These are phyloP conservation scores for Cydia fagiglandana DNA, from an alignment of 1,140 invertebrate species.

Conservation along the genomic window DNA sequence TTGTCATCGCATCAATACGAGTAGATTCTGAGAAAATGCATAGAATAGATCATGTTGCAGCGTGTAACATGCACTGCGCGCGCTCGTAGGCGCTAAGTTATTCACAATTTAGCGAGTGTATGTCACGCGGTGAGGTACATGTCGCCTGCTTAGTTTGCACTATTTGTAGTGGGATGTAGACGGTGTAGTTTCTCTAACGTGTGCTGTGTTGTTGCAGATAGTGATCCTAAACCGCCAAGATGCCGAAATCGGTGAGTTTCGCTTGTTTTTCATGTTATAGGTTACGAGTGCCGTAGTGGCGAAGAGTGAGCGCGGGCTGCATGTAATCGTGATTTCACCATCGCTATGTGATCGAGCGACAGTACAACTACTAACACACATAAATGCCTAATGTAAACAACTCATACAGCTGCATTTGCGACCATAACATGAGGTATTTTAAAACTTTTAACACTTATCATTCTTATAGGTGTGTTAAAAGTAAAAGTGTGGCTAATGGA, in stretches of 20 bases:
- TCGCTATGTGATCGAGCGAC: conserved; percentile 62
- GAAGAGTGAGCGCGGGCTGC: conserved; percentile 34
- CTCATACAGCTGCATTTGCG: conserved; percentile 9
- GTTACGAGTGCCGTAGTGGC: conserved; percentile 34
- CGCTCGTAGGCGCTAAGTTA: conserved; percentile 39
- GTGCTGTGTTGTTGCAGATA: conserved; percentile 66
- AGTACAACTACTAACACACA: conserved; percentile 53
- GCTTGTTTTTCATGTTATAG: conserved; percentile 35
- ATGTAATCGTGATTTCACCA: conserved; percentile 67
- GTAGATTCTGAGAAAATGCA: conserved; percentile 57
- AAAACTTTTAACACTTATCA: conserved; percentile 18
- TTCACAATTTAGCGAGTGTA: conserved; percentile 50
- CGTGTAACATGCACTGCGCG: conserved; percentile 37
- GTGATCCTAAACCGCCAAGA: conserved; percentile 70
- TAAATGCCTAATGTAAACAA: conserved; percentile 37
- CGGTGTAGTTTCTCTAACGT: conserved; percentile 44
- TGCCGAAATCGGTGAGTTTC: conserved; percentile 77
- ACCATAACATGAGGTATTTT: conserved; percentile 8
- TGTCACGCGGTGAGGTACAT: conserved; percentile 51
- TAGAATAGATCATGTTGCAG: conserved; percentile 35
- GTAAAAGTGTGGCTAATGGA: conserved; percentile 45
- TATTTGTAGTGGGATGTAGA: conserved; percentile 43
- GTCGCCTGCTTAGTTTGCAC: conserved; percentile 29
- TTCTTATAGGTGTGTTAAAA: conserved; percentile 44
- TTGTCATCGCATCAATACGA: conserved; percentile 48